phyloP scores from a whole-genome alignment of 2,888 invertebrate genomes.

The Cataglyphis rosenhaueri region DNA sequence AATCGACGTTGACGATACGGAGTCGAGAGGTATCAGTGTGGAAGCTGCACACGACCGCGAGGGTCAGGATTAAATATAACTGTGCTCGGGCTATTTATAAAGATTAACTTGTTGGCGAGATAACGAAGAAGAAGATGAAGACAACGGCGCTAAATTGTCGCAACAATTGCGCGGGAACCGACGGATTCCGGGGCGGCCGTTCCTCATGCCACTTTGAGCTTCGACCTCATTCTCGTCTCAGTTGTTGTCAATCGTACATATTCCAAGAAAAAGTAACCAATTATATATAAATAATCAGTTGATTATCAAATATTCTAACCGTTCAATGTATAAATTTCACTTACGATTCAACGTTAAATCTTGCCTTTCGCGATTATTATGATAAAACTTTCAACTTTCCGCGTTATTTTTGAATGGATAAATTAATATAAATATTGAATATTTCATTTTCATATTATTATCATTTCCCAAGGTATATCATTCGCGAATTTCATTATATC shows the following conservation, averaged over 20 bases:
- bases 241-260: conserved; percentile 26
- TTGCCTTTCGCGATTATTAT: not conserved
- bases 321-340: conserved; percentile 13
- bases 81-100: conserved; percentile 84
- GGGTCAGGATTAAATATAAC: conserved; percentile 85
- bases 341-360: not conserved
- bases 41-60: conserved; percentile 75
- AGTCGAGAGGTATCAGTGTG: conserved; percentile 72
- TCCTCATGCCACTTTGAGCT: conserved; percentile 70
- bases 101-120: conserved; percentile 84
- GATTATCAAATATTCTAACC: conserved; percentile 10
- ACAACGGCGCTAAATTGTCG: conserved; percentile 81
- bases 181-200: conserved; percentile 76
- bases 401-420: not conserved
- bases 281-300: not conserved
- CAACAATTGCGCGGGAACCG: conserved; percentile 80
- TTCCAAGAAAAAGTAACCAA: conserved; percentile 6
- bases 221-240: conserved; percentile 58
- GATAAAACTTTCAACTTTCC: not conserved
- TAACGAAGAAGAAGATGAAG: conserved; percentile 81
- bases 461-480: not conserved
- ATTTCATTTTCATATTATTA: not conserved
- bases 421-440: not conserved
- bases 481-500: not conserved
- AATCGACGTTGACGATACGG: conserved; percentile 50